phyloP scores from a whole-genome alignment of 2,888 invertebrate genomes.

The Elmis aenea region DNA sequence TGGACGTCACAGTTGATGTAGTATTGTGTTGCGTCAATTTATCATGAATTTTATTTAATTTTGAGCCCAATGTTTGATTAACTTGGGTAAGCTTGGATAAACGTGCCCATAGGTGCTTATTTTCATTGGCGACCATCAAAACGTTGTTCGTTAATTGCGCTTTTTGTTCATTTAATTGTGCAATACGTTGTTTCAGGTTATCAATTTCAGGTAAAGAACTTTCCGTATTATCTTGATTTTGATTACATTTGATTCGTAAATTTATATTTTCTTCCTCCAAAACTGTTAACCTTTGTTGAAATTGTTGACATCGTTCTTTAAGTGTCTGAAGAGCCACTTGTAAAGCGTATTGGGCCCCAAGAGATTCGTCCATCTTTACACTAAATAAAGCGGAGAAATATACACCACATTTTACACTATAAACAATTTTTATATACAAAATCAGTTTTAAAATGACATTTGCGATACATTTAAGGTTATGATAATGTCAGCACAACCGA shows the following conservation, averaged over 20 bases:
- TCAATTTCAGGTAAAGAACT: conserved; percentile 44
- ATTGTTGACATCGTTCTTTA: conserved; percentile 72
- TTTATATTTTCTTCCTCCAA: conserved; percentile 74
- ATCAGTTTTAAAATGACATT: too few species aligned
- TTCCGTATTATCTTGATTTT: conserved; percentile 23
- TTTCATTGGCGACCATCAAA: conserved; percentile 76
- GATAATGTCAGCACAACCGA: too few species aligned
- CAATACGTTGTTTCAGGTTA: conserved; percentile 57
- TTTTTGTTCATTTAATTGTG: conserved; percentile 69
- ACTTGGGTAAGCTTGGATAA: conserved; percentile 60
- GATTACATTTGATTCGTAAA: conserved; percentile 48
- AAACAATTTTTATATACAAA: too few species aligned
- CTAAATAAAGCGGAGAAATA: neutral
- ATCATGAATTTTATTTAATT: conserved; percentile 51
- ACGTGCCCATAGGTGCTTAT: conserved; percentile 73
- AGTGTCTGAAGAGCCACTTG: conserved; percentile 76
- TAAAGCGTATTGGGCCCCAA: conserved; percentile 54
- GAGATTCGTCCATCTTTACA: conserved; percentile 35
- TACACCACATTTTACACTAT: too few species aligned
- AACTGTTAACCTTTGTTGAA: conserved; percentile 64
- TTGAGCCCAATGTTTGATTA: conserved; percentile 51
- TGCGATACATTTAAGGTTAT: too few species aligned
- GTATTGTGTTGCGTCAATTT: conserved; percentile 47
- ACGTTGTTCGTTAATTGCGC: conserved; percentile 71
- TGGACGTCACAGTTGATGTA: conserved; percentile 30